Evolutionary conservation across 2,888 invertebrate genomes (phyloP).

Genomic region (Lasioglossum lativentre): DNA sequence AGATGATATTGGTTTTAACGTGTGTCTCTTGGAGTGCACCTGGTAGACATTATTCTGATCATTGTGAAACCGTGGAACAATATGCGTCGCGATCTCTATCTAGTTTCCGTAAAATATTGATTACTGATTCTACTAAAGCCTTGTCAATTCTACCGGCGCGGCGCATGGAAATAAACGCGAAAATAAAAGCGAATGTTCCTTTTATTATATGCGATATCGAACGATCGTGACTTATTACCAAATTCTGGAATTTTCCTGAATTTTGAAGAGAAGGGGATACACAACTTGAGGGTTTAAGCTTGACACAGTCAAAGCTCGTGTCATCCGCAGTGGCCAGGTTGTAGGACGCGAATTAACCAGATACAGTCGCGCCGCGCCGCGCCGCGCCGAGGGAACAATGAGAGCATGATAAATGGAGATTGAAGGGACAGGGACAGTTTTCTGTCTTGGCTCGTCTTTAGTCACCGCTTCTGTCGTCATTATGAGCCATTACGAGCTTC

Average conservation of each 20-base stretch:
- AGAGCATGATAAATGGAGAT: conserved; percentile 48
- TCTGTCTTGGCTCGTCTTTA: conserved; percentile 43
- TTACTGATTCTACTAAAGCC: not conserved
- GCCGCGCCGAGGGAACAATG: conserved; percentile 36
- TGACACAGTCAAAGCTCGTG: not conserved
- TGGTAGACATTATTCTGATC: conserved; percentile 4
- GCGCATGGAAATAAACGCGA: not conserved
- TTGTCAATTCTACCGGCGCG: not conserved
- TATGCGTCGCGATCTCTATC: not conserved
- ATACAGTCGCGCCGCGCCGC: not conserved
- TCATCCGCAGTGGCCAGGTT: not conserved
- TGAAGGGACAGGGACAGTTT: conserved; percentile 34
- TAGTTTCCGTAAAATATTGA: not conserved
- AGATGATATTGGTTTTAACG: not conserved
- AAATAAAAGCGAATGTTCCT: too few species aligned
- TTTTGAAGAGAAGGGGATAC: not conserved
- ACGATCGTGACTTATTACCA: not conserved
- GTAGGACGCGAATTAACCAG: conserved; percentile 31
- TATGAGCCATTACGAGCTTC: conserved; percentile 58
- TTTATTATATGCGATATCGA: too few species aligned
- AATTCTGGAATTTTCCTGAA: not conserved
- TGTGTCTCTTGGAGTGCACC: not conserved
- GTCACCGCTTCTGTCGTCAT: conserved; percentile 51
- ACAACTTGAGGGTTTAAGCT: not conserved
- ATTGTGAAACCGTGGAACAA: not conserved